Evolutionary conservation across 2,888 invertebrate genomes (phyloP), one percentile per base, ranked within the genome.

Genomic region (Aleiodes alternator): DNA sequence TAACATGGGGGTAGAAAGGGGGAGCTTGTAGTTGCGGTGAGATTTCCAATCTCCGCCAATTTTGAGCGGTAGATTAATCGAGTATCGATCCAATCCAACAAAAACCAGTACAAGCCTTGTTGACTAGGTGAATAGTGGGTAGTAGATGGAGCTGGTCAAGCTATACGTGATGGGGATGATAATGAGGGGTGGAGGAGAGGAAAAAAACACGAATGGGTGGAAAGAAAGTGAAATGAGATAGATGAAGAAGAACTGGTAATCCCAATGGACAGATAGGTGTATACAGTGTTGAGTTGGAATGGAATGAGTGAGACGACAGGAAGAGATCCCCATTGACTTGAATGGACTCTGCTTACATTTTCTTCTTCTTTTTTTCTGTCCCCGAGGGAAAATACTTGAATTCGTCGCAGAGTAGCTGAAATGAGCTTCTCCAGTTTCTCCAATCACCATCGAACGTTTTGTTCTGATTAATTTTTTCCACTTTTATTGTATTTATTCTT

Each of bases 141-240:
- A 1, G 43, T 43, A 43, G 9, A 9, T 55, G 57, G 69, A 69
- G 51, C 59, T 48, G 73, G 31, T 74, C 78, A 80, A 82, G 84
- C 84, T 83, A 84, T 83, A 82, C 84, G 86, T 87, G 87, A 87
- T 86, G 83, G 82, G 86, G 85, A 86, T 86, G 83, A 85, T 83
- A 82, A 86, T 43, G 7, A 43, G 43, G 7, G 43, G 43, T 43
- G 43, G 43, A 43, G 9, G 43, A 43, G 43, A 43, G 43, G 11
- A 84, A 83, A 82, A 82, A 51, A 51, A 8, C 3, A 68, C 4
- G 8, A 7, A 34, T 59, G 3, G 59, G 31, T 12, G 31, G 14
- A 34, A n/a, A 34, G 31, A 31, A 31, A 34, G 31, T 59, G 31
- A 23, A 43, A 84, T 84, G 84, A 84, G 84, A 80, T 80, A 84